These are phyloP conservation scores for Pitta sordida DNA, from an alignment of 2,113 vertebrate genomes.

Conservation along the genomic window DNA sequence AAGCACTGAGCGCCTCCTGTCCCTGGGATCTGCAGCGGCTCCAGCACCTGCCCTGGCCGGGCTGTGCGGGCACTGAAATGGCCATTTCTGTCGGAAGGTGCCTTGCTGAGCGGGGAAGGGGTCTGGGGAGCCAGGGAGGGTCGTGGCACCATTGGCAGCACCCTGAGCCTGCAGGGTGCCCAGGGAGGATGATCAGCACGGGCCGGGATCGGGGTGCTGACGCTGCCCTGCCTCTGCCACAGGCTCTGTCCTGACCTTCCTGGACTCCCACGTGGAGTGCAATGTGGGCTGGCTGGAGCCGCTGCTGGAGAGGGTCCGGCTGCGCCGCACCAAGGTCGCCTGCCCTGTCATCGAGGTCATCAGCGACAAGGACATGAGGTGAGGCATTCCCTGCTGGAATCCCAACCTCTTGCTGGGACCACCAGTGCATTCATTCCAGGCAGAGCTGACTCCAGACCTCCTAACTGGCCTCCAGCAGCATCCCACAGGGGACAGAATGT, in stretches of 20 bases:
- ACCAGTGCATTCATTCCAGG: fast-evolving
- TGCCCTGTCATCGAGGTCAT: constrained; percentile 98
- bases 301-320: constrained; percentile 85
- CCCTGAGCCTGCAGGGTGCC: fast-evolving
- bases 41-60: fast-evolving
- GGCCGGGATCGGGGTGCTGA: neutral
- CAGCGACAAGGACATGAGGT: constrained; percentile 96
- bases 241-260: constrained; percentile 93
- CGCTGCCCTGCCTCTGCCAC: neutral
- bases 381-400: too few relatives aligned
- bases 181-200: fast-evolving
- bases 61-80: fast-evolving
- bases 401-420: neutral
- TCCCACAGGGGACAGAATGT: fast-evolving
- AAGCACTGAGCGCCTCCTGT: fast-evolving
- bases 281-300: constrained; percentile 98
- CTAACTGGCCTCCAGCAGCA: fast-evolving
- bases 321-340: constrained; percentile 84
- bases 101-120: neutral
- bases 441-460: fast-evolving
- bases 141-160: fast-evolving
- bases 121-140: neutral
- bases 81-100: neutral
- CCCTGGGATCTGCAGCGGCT: fast-evolving
- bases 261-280: constrained; percentile 96